Base-by-base conservation (phyloP, 2,888 invertebrate genomes). In the Thymelicus sylvestris region DNA sequence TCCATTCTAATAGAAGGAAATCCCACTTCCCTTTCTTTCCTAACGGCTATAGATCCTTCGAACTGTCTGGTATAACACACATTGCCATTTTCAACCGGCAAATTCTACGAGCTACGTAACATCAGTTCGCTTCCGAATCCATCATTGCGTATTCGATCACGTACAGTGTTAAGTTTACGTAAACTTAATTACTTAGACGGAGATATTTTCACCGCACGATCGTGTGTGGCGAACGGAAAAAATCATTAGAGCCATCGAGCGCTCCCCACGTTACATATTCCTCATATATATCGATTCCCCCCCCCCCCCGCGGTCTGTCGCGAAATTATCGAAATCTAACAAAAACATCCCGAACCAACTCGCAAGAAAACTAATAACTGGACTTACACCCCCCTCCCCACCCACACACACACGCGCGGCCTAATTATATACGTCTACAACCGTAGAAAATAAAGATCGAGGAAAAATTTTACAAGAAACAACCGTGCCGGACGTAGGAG, bases 381-480 rank as follows among this genome's bases (percentile, higher is more conserved):
- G 91, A 89, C 91, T 88, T 87, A 86, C 88, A 84, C 86, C 84
- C 80, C 85, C 82, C 80, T 81, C 75, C 81, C 76, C 81, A 80
- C 86, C 77, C 81, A 72, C 79, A 67, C 86, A 78, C 81, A 72
- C 79, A 67, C 78, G 74, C 79, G 73, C 62, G 74, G 81, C 90
- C 93, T 93, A 93, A 93, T 93, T 93, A 93, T 93, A 93, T 92
- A 93, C 90, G 91, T 89, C 89, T 88, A 92, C 93, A 86, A 73
- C 73, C 73, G 78, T 80, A 90, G 91, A 92, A 91, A 93, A 93
- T 93, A 92, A 93, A 93, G 93, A 93, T 93, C 91, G 92, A 92
- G 92, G 93, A 93, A 93, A 92, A 93, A 90, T 92, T 93, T 93
- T 93, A 91, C 87, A 92, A 93, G 93, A 93, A 92, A 93, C 93